These are phyloP conservation scores for Diglossa cyanea DNA, from an alignment of 2,797 vertebrate species.

Conservation along the genomic window DNA sequence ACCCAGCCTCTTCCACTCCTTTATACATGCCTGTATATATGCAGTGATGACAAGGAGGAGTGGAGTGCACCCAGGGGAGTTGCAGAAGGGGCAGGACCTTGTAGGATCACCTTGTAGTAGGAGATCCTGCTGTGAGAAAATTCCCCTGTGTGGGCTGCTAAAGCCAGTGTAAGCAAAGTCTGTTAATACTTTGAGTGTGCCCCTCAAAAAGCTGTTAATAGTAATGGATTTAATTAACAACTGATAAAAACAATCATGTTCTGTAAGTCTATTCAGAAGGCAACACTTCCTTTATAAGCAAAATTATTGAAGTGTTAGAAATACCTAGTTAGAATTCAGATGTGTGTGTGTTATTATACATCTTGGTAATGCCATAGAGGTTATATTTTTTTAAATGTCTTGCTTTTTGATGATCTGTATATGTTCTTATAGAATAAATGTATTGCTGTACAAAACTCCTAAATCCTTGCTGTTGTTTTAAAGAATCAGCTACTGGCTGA, in stretches of 20 bases:
- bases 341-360: background rate
- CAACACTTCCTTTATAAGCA: background rate
- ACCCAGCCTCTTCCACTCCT: background rate
- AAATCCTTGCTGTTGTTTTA: conserved; percentile 5
- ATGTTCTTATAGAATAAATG: background rate
- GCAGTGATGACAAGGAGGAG: background rate
- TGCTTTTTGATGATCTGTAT: background rate
- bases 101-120: background rate
- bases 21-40: background rate
- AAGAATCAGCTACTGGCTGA: conserved; percentile 92
- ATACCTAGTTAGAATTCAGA: background rate
- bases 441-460: background rate
- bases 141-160: background rate
- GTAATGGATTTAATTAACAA: background rate
- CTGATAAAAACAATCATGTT: background rate
- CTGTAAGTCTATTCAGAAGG: background rate
- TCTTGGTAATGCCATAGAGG: background rate
- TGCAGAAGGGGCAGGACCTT: background rate
- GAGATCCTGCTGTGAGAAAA: background rate
- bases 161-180: background rate
- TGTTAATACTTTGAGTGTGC: background rate
- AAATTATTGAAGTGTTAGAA: background rate
- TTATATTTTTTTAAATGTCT: background rate
- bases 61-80: background rate
- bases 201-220: background rate